phyloP scores from a whole-genome alignment of 2,113 vertebrate species.

The Eptesicus fuscus region DNA sequence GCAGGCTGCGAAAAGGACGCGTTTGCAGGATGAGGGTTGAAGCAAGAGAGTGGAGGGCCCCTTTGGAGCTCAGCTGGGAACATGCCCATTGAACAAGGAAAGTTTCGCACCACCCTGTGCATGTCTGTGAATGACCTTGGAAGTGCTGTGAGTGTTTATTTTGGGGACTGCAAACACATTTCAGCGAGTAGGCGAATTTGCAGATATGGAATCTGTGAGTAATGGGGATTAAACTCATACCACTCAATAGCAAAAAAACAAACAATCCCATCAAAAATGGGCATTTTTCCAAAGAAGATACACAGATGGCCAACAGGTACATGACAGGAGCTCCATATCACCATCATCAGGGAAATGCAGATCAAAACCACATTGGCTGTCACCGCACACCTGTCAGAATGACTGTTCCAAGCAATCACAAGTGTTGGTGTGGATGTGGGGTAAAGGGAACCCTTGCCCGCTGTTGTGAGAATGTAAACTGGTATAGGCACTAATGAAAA shows the following conservation, averaged over 20 bases:
- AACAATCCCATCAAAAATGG: neutral
- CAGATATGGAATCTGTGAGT: neutral
- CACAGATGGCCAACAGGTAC: neutral
- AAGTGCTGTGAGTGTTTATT: neutral
- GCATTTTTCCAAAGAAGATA: neutral
- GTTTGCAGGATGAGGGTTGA: neutral
- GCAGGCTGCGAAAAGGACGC: neutral
- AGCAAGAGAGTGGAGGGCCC: neutral
- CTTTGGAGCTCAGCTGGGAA: neutral
- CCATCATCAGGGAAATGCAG: neutral
- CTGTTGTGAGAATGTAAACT: neutral
- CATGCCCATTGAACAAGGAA: accelerated
- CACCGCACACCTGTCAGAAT: neutral
- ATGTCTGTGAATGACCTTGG: neutral
- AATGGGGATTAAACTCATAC: neutral
- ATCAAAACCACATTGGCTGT: neutral
- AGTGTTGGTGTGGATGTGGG: neutral
- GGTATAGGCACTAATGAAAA: neutral
- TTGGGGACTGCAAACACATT: neutral
- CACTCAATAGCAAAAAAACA: neutral
- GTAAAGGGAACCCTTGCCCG: neutral
- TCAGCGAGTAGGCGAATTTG: neutral
- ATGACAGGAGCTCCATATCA: neutral
- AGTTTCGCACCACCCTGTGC: neutral
- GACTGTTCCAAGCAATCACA: neutral